Base-by-base conservation (phyloP, 1,140 invertebrate species). In the Rhynchophorus ferrugineus region DNA sequence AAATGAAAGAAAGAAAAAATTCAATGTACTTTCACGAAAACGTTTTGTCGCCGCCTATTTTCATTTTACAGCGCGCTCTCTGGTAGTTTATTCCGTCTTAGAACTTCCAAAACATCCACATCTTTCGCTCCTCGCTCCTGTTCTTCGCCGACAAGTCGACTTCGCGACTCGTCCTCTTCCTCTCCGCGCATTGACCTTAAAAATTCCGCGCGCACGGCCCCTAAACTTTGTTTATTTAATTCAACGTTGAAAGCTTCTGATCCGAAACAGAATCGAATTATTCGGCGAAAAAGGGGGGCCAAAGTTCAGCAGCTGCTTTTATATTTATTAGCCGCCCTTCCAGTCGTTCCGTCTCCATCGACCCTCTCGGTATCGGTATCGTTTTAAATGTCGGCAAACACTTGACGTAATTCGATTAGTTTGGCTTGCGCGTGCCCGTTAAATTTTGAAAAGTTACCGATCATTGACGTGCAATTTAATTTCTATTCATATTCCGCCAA, bases 321-420 rank as follows among this genome's bases (percentile, higher is more conserved):
- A 52, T 52, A 52, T 52, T 52, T 52, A 52, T 52, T 52, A 52
- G 49, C 33, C 42, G n/a, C 19, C 49, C 19, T 39, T 34, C 36
- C 21, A 13, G 11, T 7, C n/a, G 18, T 3, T 37, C n/a, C 13
- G n/a, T n/a, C 9, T 37, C 20, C 21, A 9, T 19, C 46, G n/a
- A 17, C 20, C 36, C 17, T 17, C 19, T 18, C 41, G 34, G 49
- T 52, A 52, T 52, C 24, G 49, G 33, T 52, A 52, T 45, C 49
- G 34, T 39, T 52, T 42, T 52, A 52, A 52, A 52, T 52, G 43
- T 52, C 43, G 39, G 49, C 49, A 52, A 52, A 52, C 49, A 52
- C 49, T 52, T 45, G 49, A 45, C 34, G 49, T 52, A 52, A 52
- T 52, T 52, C 49, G 45, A 52, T 52, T 52, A 52, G 49, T 52